Evolutionary conservation across 1,140 invertebrate genomes (phyloP).

Genomic region (Lordiphosa clarofinis): DNA sequence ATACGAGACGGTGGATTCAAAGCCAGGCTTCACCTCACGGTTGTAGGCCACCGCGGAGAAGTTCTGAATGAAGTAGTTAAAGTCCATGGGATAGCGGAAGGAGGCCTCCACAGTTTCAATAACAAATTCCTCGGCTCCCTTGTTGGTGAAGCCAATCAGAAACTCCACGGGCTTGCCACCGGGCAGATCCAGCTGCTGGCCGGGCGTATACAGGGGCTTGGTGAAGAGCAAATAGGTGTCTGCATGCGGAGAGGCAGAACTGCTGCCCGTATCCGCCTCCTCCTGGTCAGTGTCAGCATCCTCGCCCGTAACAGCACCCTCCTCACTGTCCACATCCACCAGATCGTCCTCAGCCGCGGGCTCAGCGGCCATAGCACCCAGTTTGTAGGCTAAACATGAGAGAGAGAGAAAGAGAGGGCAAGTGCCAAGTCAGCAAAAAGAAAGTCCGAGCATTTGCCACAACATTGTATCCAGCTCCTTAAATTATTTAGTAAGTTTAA

Average conservation of each 20-base stretch:
- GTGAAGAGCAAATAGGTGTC: conserved; percentile 96
- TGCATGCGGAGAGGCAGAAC: conserved; percentile 92
- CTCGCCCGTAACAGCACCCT: conserved; percentile 83
- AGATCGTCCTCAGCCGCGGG: conserved; percentile 87
- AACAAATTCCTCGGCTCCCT: conserved; percentile 93
- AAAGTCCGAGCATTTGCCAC: conserved; percentile 21
- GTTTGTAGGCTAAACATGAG: conserved; percentile 81
- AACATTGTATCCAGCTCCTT: too few species aligned
- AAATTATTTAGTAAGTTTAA: too few species aligned
- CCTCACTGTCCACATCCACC: conserved; percentile 87
- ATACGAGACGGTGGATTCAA: conserved; percentile 97
- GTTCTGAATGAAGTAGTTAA: conserved; percentile 98
- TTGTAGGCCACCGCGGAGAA: conserved; percentile 96
- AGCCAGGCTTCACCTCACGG: conserved; percentile 91
- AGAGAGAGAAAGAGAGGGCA: conserved; percentile 33
- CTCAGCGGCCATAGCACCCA: conserved; percentile 87
- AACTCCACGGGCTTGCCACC: conserved; percentile 96
- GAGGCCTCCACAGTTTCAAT: conserved; percentile 97
- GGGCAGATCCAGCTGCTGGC: conserved; percentile 74
- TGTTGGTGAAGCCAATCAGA: conserved; percentile 97
- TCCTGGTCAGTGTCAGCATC: conserved; percentile 83
- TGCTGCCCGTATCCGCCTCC: conserved; percentile 83
- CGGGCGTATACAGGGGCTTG: conserved; percentile 84
- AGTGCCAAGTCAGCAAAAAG: not conserved
- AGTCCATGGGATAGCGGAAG: conserved; percentile 99